Evolutionary conservation across 1,140 invertebrate species (phyloP).

Genomic region (Meloidogyne chitwoodi): DNA sequence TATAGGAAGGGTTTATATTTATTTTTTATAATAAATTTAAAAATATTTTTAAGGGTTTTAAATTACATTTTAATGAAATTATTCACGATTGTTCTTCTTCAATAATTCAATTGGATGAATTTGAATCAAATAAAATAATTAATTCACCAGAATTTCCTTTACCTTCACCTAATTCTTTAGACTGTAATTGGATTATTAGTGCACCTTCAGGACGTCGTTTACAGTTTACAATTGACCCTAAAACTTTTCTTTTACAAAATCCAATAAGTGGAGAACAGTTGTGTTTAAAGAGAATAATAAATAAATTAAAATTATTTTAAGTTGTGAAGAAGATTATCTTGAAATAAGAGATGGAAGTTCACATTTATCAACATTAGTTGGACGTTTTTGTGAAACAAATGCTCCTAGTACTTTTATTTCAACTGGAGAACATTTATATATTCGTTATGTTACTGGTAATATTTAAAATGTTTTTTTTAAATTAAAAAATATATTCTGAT

Average conservation of each 20-base stretch:
- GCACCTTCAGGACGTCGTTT: conserved; percentile 51
- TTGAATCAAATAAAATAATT: conserved; percentile 22
- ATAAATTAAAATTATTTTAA: conserved; percentile 10
- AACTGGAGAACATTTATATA: conserved; percentile 44
- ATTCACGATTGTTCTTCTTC: conserved; percentile 45
- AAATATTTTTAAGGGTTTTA: conserved; percentile 45
- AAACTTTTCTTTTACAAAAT: conserved; percentile 32
- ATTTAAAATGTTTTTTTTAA: not conserved
- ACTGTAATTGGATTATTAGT: conserved; percentile 44
- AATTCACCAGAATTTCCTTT: conserved; percentile 46
- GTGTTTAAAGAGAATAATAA: not conserved
- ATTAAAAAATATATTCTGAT: too few relatives aligned
- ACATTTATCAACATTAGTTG: conserved; percentile 40
- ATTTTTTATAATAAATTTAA: conserved; percentile 9
- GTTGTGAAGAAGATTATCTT: conserved; percentile 47
- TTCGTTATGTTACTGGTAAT: conserved; percentile 48
- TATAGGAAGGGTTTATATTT: conserved; percentile 12
- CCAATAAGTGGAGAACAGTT: conserved; percentile 10
- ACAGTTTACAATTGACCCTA: conserved; percentile 53
- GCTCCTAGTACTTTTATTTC: conserved; percentile 52
- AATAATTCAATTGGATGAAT: conserved; percentile 41
- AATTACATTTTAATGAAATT: conserved; percentile 37
- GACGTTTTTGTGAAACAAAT: conserved; percentile 38
- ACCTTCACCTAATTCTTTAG: conserved; percentile 10
- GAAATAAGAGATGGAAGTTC: conserved; percentile 52